Base-by-base conservation (phyloP, 2,797 vertebrate genomes). In the Tragopan temminckii region DNA sequence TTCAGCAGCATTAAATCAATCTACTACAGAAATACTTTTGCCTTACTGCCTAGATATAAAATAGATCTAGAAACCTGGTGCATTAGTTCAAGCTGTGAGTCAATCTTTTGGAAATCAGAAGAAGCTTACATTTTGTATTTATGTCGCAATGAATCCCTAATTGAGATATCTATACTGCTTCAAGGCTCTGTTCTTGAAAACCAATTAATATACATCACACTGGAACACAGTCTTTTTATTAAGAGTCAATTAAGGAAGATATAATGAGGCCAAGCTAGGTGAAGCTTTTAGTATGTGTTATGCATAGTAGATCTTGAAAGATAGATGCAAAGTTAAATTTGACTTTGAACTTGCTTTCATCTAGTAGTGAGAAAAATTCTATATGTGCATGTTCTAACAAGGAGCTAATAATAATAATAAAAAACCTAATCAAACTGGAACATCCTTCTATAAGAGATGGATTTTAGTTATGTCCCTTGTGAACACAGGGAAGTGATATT, bases 351-450 rank as follows among this genome's bases (percentile, higher is more conserved):
- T 45, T 87, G 59, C 75, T 89, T 85, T 91, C 78, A 89, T 81
- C 82, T 80, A 66, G 48, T 78, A 29, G 31, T 27, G 38, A 50
- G 40, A 83, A 53, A 85, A n/a, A 59, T 90, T 89, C 96, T 97
- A 72, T 95, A 91, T 97, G 93, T 96, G 84, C 77, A 97, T 97
- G 95, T 97, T 97, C 97, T 97, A 97, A 98, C 87, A 90, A 66
- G 83, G 72, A 97, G 93, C 95, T 95, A 13, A 96, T 96, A 95
- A 96, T 53, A 53, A 89, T 91, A 92, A 46, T 23, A 46, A 93
- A 94, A 90, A 92, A 55, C 2, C 1, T 29, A 53, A 71, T 53
- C 29, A 82, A 74, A 68, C 20, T 53, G 19, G 75, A 80, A 80
- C 48, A 75, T 15, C 24, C 33, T 48, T 83, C 46, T 43, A 13